These are phyloP conservation scores for Drosophila repletoides DNA, from an alignment of 1,140 invertebrate species.

Conservation along the genomic window DNA sequence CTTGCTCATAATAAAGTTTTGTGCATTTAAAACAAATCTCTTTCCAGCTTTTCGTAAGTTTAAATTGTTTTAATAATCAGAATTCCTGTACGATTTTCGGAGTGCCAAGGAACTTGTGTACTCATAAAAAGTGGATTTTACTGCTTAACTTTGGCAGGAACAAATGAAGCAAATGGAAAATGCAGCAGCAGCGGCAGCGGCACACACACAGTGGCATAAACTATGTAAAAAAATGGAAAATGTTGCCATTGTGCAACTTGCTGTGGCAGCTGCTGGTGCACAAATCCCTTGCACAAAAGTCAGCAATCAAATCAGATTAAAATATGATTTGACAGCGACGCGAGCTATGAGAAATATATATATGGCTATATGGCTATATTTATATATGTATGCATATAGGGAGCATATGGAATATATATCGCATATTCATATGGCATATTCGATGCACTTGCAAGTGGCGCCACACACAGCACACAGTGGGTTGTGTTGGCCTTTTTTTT, in stretches of 20 bases:
- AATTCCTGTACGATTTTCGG: constrained; percentile 49
- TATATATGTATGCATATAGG: not conserved
- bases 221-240: constrained; percentile 79
- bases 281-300: constrained; percentile 81
- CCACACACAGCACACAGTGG: not conserved
- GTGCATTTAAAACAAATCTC: too few relatives aligned
- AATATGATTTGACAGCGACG: constrained; percentile 82
- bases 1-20: too few relatives aligned
- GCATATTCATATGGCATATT: constrained; percentile 44
- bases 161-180: constrained; percentile 74
- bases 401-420: constrained; percentile 10
- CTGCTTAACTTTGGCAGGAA: constrained; percentile 71
- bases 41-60: too few relatives aligned
- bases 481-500: constrained; percentile 6
- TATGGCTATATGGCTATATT: constrained; percentile 23
- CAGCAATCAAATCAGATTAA: constrained; percentile 82
- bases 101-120: constrained; percentile 30
- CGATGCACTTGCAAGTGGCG: constrained; percentile 44
- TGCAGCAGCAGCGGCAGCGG: too few relatives aligned
- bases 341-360: constrained; percentile 58
- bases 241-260: constrained; percentile 16
- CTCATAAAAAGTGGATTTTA: constrained; percentile 78
- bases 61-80: too few relatives aligned
- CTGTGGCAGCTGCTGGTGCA: constrained; percentile 34
- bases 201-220: constrained; percentile 3